Base-by-base conservation (phyloP, 2,888 invertebrate species). In the Meganola albula region DNA sequence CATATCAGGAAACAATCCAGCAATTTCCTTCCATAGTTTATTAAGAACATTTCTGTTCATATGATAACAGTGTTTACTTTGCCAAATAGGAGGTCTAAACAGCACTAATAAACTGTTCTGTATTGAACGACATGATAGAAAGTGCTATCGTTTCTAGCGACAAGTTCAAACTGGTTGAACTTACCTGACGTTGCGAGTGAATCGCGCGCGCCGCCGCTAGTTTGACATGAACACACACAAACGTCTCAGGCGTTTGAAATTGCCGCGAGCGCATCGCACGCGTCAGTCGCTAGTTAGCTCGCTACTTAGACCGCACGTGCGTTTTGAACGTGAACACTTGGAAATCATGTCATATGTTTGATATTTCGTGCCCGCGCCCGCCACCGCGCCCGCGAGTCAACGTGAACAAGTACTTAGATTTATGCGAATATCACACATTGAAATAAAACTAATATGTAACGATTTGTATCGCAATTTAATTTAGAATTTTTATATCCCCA, bases 291-390 rank as follows among this genome's bases (percentile, higher is more conserved):
- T 40, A 48, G 40, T 21, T 49, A 25, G 44, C 45, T 33, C 45
- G 44, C 45, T 41, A 50, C 37, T 48, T 48, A 29, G 21, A 36
- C 45, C 41, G 50, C 47, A 44, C 39, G 26, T 50, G 50, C 43
- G 40, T 48, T 49, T 49, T 21, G 40, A 37, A 46, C 38, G 42
- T 49, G 48, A 51, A 52, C 48, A 48, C 39, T 48, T 44, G 35
- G 24, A 46, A 34, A 41, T 34, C 23, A 39, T 16, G 24, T 13
- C 33, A 37, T 43, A 40, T 44, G 40, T 48, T 51, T 48, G 48
- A 51, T 51, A 44, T 48, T 51, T 51, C 41, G 49, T 31, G 37
- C 34, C 39, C 39, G 34, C 39, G n/a, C n/a, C n/a, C n/a, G n/a
- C n/a, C n/a, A n/a, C n/a, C n/a, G n/a, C n/a, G n/a, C n/a, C n/a